Conservation (phyloP, 1,140 invertebrate genomes). For the Drosophila funebris region DNA sequence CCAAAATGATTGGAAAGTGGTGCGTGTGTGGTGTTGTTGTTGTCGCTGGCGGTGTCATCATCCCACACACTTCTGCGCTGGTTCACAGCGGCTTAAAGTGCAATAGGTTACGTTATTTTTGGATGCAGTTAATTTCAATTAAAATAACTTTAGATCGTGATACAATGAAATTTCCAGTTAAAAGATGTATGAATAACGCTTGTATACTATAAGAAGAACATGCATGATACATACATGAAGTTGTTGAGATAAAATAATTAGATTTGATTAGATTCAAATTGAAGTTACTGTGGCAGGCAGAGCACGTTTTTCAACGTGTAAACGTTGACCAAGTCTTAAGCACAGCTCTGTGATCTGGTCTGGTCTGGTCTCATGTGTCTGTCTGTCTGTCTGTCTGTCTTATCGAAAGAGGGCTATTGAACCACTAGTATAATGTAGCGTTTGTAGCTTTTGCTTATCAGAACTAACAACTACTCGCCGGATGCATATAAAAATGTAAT, state of each 20-base stretch:
- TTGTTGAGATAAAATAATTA: too few species aligned
- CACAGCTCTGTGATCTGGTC: neutral
- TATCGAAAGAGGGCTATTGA: constrained; percentile 16
- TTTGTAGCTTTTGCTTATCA: constrained; percentile 5
- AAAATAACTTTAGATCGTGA: neutral
- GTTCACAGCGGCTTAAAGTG: constrained; percentile 22
- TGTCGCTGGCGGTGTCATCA: constrained; percentile 9
- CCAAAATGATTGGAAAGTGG: constrained; percentile 20
- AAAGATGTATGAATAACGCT: neutral
- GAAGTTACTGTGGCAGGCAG: too few species aligned
- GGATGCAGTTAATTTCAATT: constrained; percentile 31
- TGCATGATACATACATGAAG: too few species aligned
- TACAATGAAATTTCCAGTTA: neutral
- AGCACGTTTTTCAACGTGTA: neutral
- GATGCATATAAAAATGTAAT: neutral
- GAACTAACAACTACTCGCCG: neutral
- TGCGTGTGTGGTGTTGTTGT: neutral
- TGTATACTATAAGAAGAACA: too few species aligned
- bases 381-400: neutral
- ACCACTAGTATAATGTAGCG: neutral
- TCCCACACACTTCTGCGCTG: neutral
- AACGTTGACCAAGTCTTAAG: neutral
- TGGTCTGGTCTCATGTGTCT: too few species aligned
- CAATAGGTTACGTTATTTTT: constrained; percentile 18
- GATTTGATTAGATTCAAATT: neutral